These are phyloP conservation scores for Sycobia sp. DNA, from an alignment of 1,140 invertebrate genomes.

Conservation along the genomic window DNA sequence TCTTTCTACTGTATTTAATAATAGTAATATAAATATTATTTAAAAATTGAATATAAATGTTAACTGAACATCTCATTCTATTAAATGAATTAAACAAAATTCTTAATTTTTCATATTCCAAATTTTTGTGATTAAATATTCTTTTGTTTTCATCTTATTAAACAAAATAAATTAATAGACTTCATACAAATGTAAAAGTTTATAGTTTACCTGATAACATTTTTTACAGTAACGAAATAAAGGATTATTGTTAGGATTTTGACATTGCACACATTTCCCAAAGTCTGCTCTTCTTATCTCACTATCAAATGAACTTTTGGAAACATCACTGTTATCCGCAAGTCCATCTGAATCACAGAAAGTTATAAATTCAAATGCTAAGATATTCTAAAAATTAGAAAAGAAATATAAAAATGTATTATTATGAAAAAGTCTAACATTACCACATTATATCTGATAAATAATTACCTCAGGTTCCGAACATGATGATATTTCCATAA, in stretches of 20 bases:
- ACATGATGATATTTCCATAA: slow-evolving; percentile 31
- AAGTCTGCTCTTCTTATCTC: slow-evolving; percentile 66
- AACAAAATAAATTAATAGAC: too few relatives aligned
- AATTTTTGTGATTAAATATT: too few relatives aligned
- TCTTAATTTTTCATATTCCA: too few relatives aligned
- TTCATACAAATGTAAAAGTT: too few relatives aligned
- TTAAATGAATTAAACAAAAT: too few relatives aligned
- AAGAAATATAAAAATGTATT: neutral
- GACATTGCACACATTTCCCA: slow-evolving; percentile 69
- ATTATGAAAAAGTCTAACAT: neutral
- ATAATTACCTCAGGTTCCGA: slow-evolving; percentile 41
- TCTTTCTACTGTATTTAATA: too few relatives aligned
- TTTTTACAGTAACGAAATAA: slow-evolving; percentile 70
- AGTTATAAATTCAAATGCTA: slow-evolving; percentile 42
- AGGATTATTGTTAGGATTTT: slow-evolving; percentile 67
- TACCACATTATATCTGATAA: neutral
- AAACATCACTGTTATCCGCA: slow-evolving; percentile 65
- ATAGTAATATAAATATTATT: too few relatives aligned
- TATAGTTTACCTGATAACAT: slow-evolving; percentile 69
- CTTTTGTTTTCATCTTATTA: too few relatives aligned
- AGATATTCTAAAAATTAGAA: slow-evolving; percentile 41
- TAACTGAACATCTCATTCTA: too few relatives aligned
- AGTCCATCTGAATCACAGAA: slow-evolving; percentile 43
- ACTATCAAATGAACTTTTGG: slow-evolving; percentile 60
- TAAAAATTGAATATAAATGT: too few relatives aligned